Percentiles rank a stretch among this genome's conserved stretches.
These are phyloP conservation scores for Pteruthius melanotis DNA, from an alignment of 2,113 vertebrate genomes.

Conservation along the genomic window DNA sequence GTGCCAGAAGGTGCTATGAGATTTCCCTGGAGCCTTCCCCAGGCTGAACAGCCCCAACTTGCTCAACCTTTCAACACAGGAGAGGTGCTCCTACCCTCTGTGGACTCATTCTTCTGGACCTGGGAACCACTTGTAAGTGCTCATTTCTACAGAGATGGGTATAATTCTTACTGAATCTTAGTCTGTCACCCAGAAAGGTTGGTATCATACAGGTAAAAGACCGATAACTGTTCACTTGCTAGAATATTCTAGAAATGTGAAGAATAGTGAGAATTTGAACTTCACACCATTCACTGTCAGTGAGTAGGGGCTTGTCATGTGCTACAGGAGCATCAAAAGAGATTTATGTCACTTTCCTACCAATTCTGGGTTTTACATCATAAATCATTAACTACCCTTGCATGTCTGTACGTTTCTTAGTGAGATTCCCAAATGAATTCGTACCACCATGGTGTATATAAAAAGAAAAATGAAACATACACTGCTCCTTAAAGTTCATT, in stretches of 20 bases:
- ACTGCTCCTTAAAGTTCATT: not conserved
- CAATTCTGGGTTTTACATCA: not conserved
- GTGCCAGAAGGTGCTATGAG: not conserved
- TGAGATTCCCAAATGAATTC: not conserved
- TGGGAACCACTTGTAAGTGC: not conserved
- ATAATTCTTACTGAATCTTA: rapidly evolving
- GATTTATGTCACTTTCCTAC: not conserved
- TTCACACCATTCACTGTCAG: not conserved
- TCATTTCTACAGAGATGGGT: not conserved
- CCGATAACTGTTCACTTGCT: not conserved
- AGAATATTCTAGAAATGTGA: not conserved
- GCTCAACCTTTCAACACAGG: not conserved
- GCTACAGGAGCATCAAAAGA: not conserved
- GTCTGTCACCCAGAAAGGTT: not conserved
- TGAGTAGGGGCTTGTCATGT: rapidly evolving
- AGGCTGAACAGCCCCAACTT: not conserved
- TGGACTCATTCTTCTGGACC: not conserved
- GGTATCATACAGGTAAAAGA: not conserved
- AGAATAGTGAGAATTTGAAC: not conserved
- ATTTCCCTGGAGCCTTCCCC: not conserved
- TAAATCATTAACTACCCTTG: not conserved
- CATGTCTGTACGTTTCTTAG: not conserved
- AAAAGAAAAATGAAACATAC: not conserved
- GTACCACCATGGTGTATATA: not conserved
- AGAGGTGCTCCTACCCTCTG: not conserved